Conservation (phyloP, 2,113 vertebrate species). For the Pogonocichla stellata region DNA sequence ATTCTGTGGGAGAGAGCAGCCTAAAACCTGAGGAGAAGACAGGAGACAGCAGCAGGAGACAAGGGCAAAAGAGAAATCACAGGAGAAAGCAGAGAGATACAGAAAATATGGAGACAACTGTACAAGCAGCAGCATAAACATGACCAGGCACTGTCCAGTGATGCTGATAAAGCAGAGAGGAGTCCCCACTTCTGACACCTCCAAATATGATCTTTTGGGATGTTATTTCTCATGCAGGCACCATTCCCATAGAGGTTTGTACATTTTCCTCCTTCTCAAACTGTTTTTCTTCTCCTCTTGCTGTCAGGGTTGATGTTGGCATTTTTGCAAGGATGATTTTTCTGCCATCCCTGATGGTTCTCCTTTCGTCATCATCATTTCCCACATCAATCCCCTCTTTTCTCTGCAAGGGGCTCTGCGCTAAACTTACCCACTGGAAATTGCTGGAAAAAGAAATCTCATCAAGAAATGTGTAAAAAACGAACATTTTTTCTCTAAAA, state of each 20-base stretch:
- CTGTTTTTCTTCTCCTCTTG: neutral
- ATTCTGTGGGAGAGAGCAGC: neutral
- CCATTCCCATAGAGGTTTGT: neutral
- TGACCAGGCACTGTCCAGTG: neutral
- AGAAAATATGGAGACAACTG: neutral
- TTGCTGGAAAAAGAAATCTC: neutral
- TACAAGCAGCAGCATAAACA: neutral
- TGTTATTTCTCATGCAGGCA: neutral
- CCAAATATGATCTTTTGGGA: neutral
- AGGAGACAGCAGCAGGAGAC: neutral
- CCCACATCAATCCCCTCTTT: accelerated
- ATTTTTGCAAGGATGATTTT: neutral
- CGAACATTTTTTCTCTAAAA: neutral
- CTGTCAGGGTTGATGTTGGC: neutral
- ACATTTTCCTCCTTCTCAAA: neutral
- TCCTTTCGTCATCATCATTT: neutral
- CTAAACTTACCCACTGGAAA: neutral
- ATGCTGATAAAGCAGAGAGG: neutral
- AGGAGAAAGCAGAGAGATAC: neutral
- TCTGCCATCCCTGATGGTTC: neutral
- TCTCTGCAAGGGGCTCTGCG: neutral
- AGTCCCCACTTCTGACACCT: neutral
- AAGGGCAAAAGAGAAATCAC: neutral
- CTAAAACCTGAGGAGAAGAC: neutral
- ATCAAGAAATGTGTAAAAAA: neutral